These are phyloP conservation scores for Himalopsyche anomala DNA, from an alignment of 2,888 invertebrate species.

Conservation along the genomic window DNA sequence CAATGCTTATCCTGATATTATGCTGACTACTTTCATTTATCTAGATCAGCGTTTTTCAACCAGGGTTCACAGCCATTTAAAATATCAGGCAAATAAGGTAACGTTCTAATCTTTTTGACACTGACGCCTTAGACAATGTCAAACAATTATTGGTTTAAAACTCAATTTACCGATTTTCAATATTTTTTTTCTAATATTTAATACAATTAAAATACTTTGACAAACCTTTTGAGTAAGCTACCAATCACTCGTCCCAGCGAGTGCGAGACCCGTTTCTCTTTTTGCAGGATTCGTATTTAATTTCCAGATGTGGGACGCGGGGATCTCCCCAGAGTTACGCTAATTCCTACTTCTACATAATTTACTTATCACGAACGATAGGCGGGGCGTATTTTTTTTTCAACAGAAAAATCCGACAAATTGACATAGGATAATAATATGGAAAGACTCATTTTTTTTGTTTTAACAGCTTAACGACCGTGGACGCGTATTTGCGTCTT, in stretches of 20 bases:
- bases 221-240: background rate
- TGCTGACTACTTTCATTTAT: no score
- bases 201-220: background rate
- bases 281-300: constrained; percentile 56
- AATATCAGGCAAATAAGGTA: no score
- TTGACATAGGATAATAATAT: background rate
- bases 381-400: constrained; percentile 59
- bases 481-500: no score
- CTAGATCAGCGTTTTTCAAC: no score
- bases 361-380: constrained; percentile 61
- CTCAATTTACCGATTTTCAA: no score
- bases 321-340: constrained; percentile 43
- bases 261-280: constrained; percentile 1
- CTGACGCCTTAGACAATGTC: no score
- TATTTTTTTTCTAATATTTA: no score
- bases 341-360: constrained; percentile 62
- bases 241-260: background rate
- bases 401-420: constrained; percentile 51
- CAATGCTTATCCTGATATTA: no score
- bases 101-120: no score
- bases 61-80: no score
- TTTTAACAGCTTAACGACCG: no score
- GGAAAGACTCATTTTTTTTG: background rate
- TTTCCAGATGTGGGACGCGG: constrained; percentile 39
- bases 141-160: no score